Evolutionary conservation across 2,797 vertebrate genomes (phyloP).

Genomic region (Moxostoma hubbsi): DNA sequence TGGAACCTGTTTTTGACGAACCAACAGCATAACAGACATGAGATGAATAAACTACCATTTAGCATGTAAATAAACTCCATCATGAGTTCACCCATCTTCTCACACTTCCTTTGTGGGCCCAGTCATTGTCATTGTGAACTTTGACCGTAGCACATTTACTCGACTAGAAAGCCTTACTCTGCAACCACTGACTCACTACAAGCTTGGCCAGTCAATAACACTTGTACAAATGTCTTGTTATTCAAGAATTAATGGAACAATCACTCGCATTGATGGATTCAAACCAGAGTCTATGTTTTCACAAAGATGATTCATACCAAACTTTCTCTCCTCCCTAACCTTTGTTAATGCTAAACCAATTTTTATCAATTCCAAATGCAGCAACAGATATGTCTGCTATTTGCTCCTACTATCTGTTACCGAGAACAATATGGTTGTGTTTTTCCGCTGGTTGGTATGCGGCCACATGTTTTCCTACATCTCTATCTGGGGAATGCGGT

Average conservation of each 20-base stretch:
- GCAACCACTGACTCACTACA: background rate
- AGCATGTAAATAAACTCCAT: background rate
- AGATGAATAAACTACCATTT: background rate
- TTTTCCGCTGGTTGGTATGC: slow-evolving; percentile 8
- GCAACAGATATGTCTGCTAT: slow-evolving; percentile 8
- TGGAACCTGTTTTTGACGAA: no score
- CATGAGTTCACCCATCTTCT: background rate
- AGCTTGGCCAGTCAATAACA: background rate
- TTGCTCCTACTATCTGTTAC: background rate
- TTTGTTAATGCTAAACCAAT: slow-evolving; percentile 10
- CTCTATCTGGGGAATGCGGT: slow-evolving; percentile 23
- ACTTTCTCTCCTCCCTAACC: background rate
- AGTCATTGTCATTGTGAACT: background rate
- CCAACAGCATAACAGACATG: background rate
- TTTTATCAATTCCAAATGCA: background rate
- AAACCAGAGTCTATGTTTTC: background rate
- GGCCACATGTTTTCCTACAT: slow-evolving; percentile 1
- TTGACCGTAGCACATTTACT: slow-evolving; percentile 19
- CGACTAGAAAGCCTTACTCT: background rate
- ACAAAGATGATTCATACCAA: slow-evolving; percentile 7
- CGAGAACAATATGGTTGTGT: slow-evolving; percentile 10
- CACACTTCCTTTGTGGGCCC: background rate
- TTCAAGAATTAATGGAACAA: background rate
- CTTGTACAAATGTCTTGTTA: slow-evolving; percentile 9
- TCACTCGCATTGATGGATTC: background rate